phyloP scores from a whole-genome alignment of 92 coral and sea anemone genomes.

The Bergia sp. region DNA sequence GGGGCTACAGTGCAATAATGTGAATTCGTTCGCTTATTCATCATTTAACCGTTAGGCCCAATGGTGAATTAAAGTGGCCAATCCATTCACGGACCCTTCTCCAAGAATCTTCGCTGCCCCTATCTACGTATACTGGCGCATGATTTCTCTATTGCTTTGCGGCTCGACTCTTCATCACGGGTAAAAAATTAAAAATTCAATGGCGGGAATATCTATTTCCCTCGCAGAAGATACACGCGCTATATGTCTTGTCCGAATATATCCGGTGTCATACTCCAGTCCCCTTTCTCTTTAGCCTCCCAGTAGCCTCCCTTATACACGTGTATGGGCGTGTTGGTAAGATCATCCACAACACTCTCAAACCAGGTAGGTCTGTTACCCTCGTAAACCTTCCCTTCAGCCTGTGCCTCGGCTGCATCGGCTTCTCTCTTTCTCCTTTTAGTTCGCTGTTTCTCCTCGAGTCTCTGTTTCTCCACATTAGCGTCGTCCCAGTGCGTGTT shows the following conservation, averaged over 20 bases:
- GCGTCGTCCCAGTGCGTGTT: slow-evolving; percentile 95
- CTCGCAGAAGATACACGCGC: neutral
- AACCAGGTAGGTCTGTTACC: slow-evolving; percentile 95
- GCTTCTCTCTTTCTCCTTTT: slow-evolving; percentile 86
- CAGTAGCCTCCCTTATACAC: slow-evolving; percentile 99
- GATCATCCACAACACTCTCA: slow-evolving; percentile 89
- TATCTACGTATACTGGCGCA: neutral
- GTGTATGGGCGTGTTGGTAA: slow-evolving; percentile 72
- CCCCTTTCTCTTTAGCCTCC: slow-evolving; percentile 96
- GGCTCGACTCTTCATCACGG: neutral
- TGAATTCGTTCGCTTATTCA: neutral
- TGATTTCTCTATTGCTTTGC: neutral
- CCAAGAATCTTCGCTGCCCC: neutral
- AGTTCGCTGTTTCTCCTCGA: slow-evolving; percentile 95
- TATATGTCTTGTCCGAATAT: slow-evolving; percentile 61
- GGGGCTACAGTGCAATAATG: neutral
- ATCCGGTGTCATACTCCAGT: slow-evolving; percentile 92
- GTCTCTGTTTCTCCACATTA: slow-evolving; percentile 86
- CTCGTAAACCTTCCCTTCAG: slow-evolving; percentile 88
- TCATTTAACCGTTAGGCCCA: neutral
- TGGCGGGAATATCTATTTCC: neutral
- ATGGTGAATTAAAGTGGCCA: neutral
- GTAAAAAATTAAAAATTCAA: neutral
- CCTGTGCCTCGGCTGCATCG: slow-evolving; percentile 80
- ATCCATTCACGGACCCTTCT: neutral